Conservation (phyloP, 2,888 invertebrate genomes). For the Melieria picta region DNA sequence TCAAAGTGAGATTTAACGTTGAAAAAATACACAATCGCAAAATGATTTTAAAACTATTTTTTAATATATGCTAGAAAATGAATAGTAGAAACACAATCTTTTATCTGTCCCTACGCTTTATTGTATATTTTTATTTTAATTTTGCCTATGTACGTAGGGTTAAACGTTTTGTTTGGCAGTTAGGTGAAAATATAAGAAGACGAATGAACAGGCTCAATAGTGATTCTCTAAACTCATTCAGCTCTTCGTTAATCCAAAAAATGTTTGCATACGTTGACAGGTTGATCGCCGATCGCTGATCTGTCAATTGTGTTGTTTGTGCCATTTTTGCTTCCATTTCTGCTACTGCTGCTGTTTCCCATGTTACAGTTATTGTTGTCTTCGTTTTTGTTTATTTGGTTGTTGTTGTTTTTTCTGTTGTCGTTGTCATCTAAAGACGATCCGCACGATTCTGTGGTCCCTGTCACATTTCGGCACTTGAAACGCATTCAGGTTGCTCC, state of each 20-base stretch:
- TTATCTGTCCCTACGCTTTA: too few species aligned
- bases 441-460: conserved; percentile 30
- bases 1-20: too few species aligned
- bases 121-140: too few species aligned
- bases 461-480: conserved; percentile 24
- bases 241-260: conserved; percentile 26
- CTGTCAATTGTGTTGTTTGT: conserved; percentile 36
- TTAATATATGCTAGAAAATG: too few species aligned
- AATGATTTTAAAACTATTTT: too few species aligned
- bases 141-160: too few species aligned
- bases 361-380: conserved; percentile 1
- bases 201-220: background rate
- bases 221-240: background rate
- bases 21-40: too few species aligned
- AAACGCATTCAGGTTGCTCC: conserved; percentile 28
- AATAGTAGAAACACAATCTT: too few species aligned
- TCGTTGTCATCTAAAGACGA: conserved; percentile 16
- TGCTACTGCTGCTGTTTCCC: background rate
- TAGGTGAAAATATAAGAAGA: background rate
- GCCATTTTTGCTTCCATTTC: background rate
- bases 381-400: background rate
- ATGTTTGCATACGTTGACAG: conserved; percentile 39
- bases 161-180: background rate
- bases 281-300: conserved; percentile 40
- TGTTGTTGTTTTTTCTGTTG: conserved; percentile 17